phyloP scores from a whole-genome alignment of 2,888 invertebrate species.

The Ormyrus rosae region DNA sequence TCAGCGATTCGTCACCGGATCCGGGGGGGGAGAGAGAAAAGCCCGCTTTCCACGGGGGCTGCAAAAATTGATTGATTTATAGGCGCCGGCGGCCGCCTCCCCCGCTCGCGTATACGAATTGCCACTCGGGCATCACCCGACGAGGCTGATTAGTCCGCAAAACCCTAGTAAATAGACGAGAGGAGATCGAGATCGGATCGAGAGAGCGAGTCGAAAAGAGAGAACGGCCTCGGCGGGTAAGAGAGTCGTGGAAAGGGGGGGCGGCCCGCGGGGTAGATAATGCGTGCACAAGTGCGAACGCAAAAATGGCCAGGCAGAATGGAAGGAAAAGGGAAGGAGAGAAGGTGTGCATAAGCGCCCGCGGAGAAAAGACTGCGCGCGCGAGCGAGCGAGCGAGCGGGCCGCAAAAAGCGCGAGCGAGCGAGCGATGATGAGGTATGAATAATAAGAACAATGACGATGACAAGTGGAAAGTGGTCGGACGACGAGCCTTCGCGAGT shows the following conservation, averaged over 20 bases:
- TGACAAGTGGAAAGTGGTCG: constrained; percentile 50
- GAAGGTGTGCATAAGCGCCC: not conserved
- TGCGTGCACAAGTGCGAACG: constrained; percentile 7
- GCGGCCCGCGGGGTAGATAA: not conserved
- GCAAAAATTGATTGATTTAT: constrained; percentile 43
- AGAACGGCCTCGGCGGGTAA: not conserved
- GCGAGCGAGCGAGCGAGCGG: no score
- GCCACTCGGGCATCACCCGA: not conserved
- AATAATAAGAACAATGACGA: constrained; percentile 54
- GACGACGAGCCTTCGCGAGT: constrained; percentile 7
- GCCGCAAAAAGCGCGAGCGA: not conserved
- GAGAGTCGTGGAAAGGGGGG: not conserved
- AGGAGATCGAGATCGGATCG: no score
- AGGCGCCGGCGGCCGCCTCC: not conserved
- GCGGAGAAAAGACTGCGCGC: no score
- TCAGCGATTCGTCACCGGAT: constrained; percentile 39
- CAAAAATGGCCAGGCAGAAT: constrained; percentile 4
- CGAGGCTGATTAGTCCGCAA: not conserved
- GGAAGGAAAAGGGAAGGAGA: constrained; percentile 9
- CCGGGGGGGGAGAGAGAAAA: constrained; percentile 2
- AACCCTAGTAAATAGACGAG: no score
- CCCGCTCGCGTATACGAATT: not conserved
- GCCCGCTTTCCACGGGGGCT: not conserved
- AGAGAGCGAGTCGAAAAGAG: no score
- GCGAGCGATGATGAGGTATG: constrained; percentile 38